Conservation (phyloP, 2,888 invertebrate species). For the Drosophila helvetica region DNA sequence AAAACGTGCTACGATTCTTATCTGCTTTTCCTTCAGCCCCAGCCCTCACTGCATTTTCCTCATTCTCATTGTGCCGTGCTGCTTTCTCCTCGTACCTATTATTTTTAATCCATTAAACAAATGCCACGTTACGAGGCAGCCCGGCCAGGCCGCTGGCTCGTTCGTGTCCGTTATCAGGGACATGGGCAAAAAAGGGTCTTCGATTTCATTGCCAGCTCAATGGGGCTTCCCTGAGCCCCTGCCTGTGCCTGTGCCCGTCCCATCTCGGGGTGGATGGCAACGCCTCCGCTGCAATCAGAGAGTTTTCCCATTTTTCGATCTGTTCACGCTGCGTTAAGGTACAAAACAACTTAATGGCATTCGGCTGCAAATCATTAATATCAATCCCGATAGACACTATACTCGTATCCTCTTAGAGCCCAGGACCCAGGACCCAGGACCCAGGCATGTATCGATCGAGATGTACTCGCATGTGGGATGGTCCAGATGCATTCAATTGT, state of each 20-base stretch:
- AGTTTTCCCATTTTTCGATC: constrained; percentile 22
- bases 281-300: constrained; percentile 67
- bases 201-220: constrained; percentile 60
- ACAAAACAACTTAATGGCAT: constrained; percentile 72
- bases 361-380: constrained; percentile 78
- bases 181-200: constrained; percentile 73
- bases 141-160: constrained; percentile 21
- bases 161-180: constrained; percentile 62
- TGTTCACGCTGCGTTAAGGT: constrained; percentile 69
- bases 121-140: constrained; percentile 61
- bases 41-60: constrained; percentile 16
- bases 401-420: constrained; percentile 7
- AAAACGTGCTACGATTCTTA: constrained; percentile 53
- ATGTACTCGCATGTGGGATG: constrained; percentile 33
- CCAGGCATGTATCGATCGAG: constrained; percentile 44
- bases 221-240: constrained; percentile 42
- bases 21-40: constrained; percentile 21
- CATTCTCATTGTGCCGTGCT: not conserved
- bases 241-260: not conserved
- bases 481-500: constrained; percentile 50
- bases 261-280: constrained; percentile 41
- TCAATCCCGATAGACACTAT: constrained; percentile 60
- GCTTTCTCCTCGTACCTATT: constrained; percentile 51
- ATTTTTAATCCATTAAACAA: constrained; percentile 80
- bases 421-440: not conserved